Base-by-base conservation (phyloP, 2,113 vertebrate species). In the Ptychochromis oligacanthus region DNA sequence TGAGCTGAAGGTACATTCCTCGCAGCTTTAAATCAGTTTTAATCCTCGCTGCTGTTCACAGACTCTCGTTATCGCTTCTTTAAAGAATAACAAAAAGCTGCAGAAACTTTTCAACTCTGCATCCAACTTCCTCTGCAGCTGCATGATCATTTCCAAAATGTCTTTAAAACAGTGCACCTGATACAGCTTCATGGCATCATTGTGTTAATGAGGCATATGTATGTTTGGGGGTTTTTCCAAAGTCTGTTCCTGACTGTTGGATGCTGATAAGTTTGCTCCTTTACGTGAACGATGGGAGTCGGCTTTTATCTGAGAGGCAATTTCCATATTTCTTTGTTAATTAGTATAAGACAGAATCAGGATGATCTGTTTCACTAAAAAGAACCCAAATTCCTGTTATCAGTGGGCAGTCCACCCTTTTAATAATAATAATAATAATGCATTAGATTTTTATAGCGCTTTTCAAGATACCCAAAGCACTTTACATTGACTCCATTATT, bases 31-130 rank as follows among this genome's bases (percentile, higher is more conserved):
- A 59, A 80, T 55, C 60, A 36, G 2, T 18, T 34, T 61, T 60
- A 61, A 74, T 78, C 62, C 38, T 20, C 7, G 1, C 8, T 9
- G 61, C 64, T 54, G 75, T 52, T 65, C 52, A 31, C 12, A 1
- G 4, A 61, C 22, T n/a, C 49, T 5, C 14, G n/a, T 26, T 75
- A 57, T 57, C n/a, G 6, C 54, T 38, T 7, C 28, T 5, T 57
- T 75, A 38, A 75, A 75, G 72, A 26, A 58, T 14, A 58, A 58
- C 56, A 58, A 22, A 58, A 58, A 24, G n/a, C n/a, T n/a, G 54
- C n/a, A 4, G 54, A 22, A 57, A 57, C 56, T 58, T 58, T 58
- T 2, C 14, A 58, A 26, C 56, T 58, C 22, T 57, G n/a, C 55
- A 57, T 11, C n/a, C 11, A 8, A 24, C 2, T n/a, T 10, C 4